phyloP scores from a whole-genome alignment of 2,888 invertebrate genomes.

The Invenusta paracnida region DNA sequence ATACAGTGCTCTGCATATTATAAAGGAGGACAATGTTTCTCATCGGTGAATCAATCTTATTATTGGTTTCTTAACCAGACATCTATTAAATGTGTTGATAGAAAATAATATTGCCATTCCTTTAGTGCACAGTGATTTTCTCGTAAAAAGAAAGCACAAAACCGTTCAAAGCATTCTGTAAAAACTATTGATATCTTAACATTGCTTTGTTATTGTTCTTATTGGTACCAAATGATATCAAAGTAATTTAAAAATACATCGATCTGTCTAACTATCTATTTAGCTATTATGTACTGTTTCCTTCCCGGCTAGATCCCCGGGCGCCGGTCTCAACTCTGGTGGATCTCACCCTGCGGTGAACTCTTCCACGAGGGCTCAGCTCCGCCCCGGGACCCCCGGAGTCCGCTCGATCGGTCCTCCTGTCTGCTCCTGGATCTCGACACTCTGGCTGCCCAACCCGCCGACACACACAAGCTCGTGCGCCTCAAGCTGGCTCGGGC shows the following conservation, averaged over 20 bases:
- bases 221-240: too few relatives aligned
- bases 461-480: background rate
- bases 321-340: constrained; percentile 72
- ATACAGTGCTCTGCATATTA: too few relatives aligned
- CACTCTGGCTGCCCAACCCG: background rate
- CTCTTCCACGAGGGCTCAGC: constrained; percentile 79
- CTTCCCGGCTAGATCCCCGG: background rate
- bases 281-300: too few relatives aligned
- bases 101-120: too few relatives aligned
- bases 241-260: background rate
- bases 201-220: too few relatives aligned
- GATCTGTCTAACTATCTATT: background rate
- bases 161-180: background rate
- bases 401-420: constrained; percentile 16
- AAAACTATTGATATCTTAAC: too few relatives aligned
- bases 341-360: constrained; percentile 77
- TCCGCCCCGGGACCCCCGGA: constrained; percentile 55
- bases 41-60: too few relatives aligned
- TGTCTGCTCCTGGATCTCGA: constrained; percentile 63
- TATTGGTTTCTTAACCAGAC: too few relatives aligned
- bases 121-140: too few relatives aligned
- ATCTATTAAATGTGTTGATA: too few relatives aligned
- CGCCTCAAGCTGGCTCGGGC: constrained; percentile 73
- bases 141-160: too few relatives aligned
- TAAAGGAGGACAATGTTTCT: too few relatives aligned